Conservation (phyloP, 2,888 invertebrate genomes). For the Unio delphinus region DNA sequence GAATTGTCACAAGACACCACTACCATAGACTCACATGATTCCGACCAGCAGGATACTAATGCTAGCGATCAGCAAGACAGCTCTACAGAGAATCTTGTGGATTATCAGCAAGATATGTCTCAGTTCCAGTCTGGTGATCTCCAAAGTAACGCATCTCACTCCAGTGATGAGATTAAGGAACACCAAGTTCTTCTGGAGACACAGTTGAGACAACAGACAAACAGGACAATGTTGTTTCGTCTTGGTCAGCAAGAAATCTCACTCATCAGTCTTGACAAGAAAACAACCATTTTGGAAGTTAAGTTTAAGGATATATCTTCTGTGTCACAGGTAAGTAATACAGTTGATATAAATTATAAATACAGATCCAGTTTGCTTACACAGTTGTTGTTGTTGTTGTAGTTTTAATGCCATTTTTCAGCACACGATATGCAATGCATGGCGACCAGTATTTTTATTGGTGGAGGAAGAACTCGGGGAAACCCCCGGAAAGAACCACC, state of each 20-base stretch:
- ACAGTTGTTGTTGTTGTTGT: too few relatives aligned
- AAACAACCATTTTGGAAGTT: slow-evolving; percentile 89
- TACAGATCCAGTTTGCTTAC: too few relatives aligned
- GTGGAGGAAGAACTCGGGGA: too few relatives aligned
- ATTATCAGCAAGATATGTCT: not conserved
- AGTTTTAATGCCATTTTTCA: too few relatives aligned
- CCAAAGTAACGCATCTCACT: slow-evolving; percentile 8
- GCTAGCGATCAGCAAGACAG: slow-evolving; percentile 35
- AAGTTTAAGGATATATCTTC: slow-evolving; percentile 90
- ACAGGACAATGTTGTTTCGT: slow-evolving; percentile 93
- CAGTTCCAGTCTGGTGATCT: slow-evolving; percentile 19
- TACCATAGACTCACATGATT: not conserved
- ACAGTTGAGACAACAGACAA: slow-evolving; percentile 20
- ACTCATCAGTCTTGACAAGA: slow-evolving; percentile 93
- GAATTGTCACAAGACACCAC: slow-evolving; percentile 38
- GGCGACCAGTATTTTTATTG: too few relatives aligned
- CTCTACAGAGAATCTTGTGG: slow-evolving; percentile 43
- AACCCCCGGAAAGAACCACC: too few relatives aligned
- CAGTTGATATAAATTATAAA: too few relatives aligned
- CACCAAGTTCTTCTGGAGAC: slow-evolving; percentile 22
- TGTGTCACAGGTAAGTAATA: slow-evolving; percentile 80
- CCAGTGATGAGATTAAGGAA: slow-evolving; percentile 27
- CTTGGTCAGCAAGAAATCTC: slow-evolving; percentile 89
- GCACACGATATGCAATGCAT: too few relatives aligned
- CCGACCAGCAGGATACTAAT: slow-evolving; percentile 16